A percentile compares a stretch with the other conserved stretches of the same genome.
Evolutionary conservation across 2,113 vertebrate species (phyloP).

Genomic region (Oreochromis niloticus): DNA sequence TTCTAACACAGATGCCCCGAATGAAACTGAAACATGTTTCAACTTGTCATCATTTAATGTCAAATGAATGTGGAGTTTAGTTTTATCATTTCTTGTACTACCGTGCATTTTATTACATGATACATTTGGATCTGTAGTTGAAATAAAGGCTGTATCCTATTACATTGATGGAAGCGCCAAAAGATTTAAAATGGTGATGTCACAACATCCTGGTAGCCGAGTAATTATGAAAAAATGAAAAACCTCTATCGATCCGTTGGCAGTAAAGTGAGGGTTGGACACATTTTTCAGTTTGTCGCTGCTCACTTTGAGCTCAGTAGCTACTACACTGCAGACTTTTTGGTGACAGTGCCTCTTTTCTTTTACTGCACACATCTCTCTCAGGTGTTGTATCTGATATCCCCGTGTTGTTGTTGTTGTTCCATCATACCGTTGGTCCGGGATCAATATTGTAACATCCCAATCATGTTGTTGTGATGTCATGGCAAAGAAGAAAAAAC

Average conservation of each 20-base stretch:
- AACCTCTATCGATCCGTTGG: not conserved
- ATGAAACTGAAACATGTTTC: not conserved
- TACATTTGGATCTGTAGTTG: not conserved
- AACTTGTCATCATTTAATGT: not conserved
- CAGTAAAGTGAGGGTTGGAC: not conserved
- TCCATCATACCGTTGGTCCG: rapidly evolving
- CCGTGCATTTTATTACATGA: not conserved
- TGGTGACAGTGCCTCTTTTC: not conserved
- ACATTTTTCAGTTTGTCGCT: not conserved
- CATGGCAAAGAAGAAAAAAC: not conserved
- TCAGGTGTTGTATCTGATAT: rapidly evolving
- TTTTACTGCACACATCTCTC: not conserved
- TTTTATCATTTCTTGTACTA: not conserved
- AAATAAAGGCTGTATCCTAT: not conserved
- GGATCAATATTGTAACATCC: not conserved
- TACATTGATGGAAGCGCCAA: not conserved
- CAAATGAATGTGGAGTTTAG: not conserved
- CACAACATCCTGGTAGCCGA: not conserved
- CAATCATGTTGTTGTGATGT: not conserved
- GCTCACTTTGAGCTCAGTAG: not conserved
- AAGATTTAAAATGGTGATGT: rapidly evolving
- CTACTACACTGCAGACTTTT: not conserved
- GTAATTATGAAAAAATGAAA: not conserved
- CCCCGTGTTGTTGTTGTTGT: not conserved
- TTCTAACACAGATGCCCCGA: not conserved